These are phyloP conservation scores for Stigmatopora nigra DNA, from an alignment of 2,113 vertebrate species.

Conservation along the genomic window DNA sequence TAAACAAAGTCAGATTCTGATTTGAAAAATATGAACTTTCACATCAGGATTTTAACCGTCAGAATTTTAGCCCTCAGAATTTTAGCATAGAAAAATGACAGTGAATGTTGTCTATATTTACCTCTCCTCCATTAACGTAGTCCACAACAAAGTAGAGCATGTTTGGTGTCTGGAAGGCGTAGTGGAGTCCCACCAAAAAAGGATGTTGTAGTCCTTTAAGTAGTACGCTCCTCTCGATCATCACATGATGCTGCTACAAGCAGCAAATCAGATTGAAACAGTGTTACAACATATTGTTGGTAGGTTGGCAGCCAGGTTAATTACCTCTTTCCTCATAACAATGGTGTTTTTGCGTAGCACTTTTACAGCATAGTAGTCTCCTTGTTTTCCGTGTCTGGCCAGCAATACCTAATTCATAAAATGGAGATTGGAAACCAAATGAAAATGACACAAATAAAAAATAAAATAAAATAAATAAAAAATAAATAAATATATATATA, in stretches of 20 bases:
- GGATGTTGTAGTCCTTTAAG: slow-evolving; percentile 70
- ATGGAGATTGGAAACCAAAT: background rate
- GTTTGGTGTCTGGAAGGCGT: slow-evolving; percentile 72
- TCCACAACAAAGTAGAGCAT: slow-evolving; percentile 74
- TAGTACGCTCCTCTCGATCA: slow-evolving; percentile 72
- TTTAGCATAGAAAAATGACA: background rate
- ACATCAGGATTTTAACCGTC: no score
- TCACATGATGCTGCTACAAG: slow-evolving; percentile 67
- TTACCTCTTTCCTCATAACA: slow-evolving; percentile 67
- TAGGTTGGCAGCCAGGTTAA: background rate
- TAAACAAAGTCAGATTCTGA: no score
- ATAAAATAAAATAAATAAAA: no score
- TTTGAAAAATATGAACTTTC: no score
- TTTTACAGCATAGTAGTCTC: slow-evolving; percentile 68
- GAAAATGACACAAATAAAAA: background rate
- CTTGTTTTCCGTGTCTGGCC: slow-evolving; percentile 63
- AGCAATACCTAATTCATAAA: slow-evolving; percentile 63
- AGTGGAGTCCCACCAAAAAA: slow-evolving; percentile 76
- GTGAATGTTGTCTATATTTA: slow-evolving; percentile 22
- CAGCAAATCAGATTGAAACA: slow-evolving; percentile 13
- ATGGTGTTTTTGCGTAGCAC: slow-evolving; percentile 70
- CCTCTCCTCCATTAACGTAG: slow-evolving; percentile 74
- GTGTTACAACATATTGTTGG: background rate
- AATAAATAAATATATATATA: no score
- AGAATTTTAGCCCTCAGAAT: no score